These are phyloP conservation scores for Macrocentrus cingulum DNA, from an alignment of 1,140 invertebrate species.

Conservation along the genomic window DNA sequence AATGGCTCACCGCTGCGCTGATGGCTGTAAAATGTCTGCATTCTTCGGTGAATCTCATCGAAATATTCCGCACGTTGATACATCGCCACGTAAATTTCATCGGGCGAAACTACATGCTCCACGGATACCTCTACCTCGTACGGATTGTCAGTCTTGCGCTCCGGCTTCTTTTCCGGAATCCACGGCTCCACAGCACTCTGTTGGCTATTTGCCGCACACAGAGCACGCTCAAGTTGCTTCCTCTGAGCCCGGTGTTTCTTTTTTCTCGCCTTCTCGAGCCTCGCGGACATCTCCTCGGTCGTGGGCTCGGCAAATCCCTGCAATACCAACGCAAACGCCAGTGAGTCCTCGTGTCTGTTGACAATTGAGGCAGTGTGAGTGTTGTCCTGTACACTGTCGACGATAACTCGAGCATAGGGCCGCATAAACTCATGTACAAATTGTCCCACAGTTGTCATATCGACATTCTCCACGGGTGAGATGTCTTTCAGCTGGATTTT, in stretches of 20 bases:
- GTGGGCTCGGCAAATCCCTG: neutral
- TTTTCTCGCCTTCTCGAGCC: slow-evolving; percentile 2
- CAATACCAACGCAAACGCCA: neutral
- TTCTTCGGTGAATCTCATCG: slow-evolving; percentile 46
- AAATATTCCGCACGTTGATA: slow-evolving; percentile 47
- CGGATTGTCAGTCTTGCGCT: slow-evolving; percentile 50
- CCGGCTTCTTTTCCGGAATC: neutral
- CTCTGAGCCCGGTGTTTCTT: neutral
- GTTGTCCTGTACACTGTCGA: slow-evolving; percentile 24
- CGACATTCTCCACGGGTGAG: slow-evolving; percentile 19
- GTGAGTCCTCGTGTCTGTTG: neutral
- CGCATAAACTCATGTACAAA: too few species aligned
- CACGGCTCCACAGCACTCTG: neutral
- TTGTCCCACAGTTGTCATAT: slow-evolving; percentile 19
- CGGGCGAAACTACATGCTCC: slow-evolving; percentile 56
- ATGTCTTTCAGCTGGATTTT: slow-evolving; percentile 44
- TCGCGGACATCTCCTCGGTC: neutral
- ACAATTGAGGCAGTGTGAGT: neutral
- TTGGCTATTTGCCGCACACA: neutral
- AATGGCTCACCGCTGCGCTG: slow-evolving; percentile 18
- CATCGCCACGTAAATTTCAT: slow-evolving; percentile 59
- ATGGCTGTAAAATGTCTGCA: slow-evolving; percentile 59
- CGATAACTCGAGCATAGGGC: slow-evolving; percentile 25
- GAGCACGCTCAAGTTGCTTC: too few species aligned
- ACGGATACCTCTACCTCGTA: slow-evolving; percentile 57